Base-by-base conservation (phyloP, 2,797 vertebrate genomes). In the Balearica regulorum region DNA sequence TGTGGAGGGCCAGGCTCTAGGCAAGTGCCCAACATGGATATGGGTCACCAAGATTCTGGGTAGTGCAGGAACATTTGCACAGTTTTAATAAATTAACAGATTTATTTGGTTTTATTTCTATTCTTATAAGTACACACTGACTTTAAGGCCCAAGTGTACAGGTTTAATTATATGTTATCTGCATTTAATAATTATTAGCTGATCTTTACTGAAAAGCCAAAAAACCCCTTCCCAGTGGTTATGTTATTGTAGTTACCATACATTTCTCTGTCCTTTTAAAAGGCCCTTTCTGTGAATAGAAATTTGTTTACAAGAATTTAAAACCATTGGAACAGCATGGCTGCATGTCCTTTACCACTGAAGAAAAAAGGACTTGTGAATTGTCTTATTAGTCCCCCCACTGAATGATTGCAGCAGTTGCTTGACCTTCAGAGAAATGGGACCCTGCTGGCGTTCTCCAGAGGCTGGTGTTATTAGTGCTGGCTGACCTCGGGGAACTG, bases 381-480 rank as follows among this genome's bases (percentile, higher is more conserved):
- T 93, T 95, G 79, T 93, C 87, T 78, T 93, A 89, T 96, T 96
- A 94, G 75, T 87, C 66, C 87, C 87, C 70, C 90, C 73, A 29
- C 15, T 96, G 94, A 95, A 84, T 80, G 70, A 94, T 93, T 78
- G 79, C 85, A 81, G 95, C 53, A 82, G 79, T 96, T 82, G 49
- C 79, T 89, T 86, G 93, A 95, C 94, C 96, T 94, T 92, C 72
- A 80, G 75, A 94, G 91, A 83, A 93, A 54, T 4, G 31, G 87
- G 93, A 95, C 75, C 8, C 70, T 83, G 87, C 53, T 14, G 46
- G 80, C 0, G 0, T 90, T 96, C 96, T 97, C 89, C 78, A 90
- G 90, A 85, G 85, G 70, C 85, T 89, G 90, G 85, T 68, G 65
- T 91, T 97, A 97, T 96, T 90, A 93, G 88, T 84, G 80, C 70